Evolutionary conservation across 2,888 invertebrate genomes (phyloP).

Genomic region (Nemotelus nigrinus): DNA sequence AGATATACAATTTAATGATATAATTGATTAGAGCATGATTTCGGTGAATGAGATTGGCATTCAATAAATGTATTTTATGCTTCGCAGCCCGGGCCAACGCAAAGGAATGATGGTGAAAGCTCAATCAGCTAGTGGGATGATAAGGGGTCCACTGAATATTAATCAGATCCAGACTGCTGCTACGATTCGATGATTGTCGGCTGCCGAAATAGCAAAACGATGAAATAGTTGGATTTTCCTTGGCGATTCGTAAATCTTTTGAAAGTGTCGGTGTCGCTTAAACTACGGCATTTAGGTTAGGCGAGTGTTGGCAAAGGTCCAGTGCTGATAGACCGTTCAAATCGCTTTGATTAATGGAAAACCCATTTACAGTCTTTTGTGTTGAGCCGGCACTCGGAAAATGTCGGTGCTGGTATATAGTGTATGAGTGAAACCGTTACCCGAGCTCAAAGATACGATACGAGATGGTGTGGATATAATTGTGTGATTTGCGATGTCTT

Average conservation of each 20-base stretch:
- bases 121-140: neutral
- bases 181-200: neutral
- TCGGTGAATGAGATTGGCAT: neutral
- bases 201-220: neutral
- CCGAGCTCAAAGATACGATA: too few species aligned
- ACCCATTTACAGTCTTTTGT: neutral
- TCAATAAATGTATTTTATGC: slow-evolving; percentile 2
- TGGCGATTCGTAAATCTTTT: slow-evolving; percentile 2
- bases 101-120: neutral
- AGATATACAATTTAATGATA: slow-evolving; percentile 8
- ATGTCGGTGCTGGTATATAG: too few species aligned
- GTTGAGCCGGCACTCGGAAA: neutral
- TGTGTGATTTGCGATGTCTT: too few species aligned
- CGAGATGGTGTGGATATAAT: too few species aligned
- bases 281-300: neutral
- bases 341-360: slow-evolving; percentile 37
- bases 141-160: neutral
- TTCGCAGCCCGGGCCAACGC: neutral
- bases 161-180: neutral
- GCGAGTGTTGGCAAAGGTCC: slow-evolving; percentile 31
- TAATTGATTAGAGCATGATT: slow-evolving; percentile 18
- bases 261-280: neutral
- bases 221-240: neutral
- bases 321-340: slow-evolving; percentile 34
- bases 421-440: too few species aligned